Evolutionary conservation across 2,797 vertebrate species (phyloP).

Genomic region (Centropyge bicolor): DNA sequence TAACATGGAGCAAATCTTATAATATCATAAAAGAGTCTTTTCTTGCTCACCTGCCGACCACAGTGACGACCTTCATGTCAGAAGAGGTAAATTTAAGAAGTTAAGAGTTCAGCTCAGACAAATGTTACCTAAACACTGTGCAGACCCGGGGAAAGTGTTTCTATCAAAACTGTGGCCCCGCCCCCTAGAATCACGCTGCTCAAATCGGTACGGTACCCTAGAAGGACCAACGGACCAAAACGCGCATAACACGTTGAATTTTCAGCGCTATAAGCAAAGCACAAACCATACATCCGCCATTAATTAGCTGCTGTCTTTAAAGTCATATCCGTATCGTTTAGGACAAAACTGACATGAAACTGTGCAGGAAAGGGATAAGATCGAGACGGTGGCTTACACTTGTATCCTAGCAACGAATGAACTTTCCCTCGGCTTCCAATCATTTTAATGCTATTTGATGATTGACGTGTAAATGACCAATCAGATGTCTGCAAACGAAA

Average conservation of each 20-base stretch:
- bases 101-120: not conserved
- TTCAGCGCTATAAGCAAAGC: accelerated
- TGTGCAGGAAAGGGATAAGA: accelerated
- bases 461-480: slow-evolving; percentile 62
- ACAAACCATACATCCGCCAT: not conserved
- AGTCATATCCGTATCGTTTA: not conserved
- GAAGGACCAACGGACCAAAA: slow-evolving; percentile 22
- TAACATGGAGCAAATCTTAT: not conserved
- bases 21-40: not conserved
- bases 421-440: slow-evolving; percentile 57
- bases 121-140: not conserved
- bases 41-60: slow-evolving; percentile 85
- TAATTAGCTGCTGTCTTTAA: not conserved
- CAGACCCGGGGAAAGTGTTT: not conserved
- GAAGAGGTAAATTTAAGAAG: slow-evolving; percentile 62
- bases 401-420: slow-evolving; percentile 80
- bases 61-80: slow-evolving; percentile 75
- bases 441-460: not conserved
- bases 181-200: slow-evolving; percentile 48
- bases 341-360: accelerated
- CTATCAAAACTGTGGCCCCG: not conserved
- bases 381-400: not conserved
- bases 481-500: slow-evolving; percentile 16
- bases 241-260: accelerated
- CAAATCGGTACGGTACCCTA: slow-evolving; percentile 14